Percentiles rank a stretch among this genome's conserved stretches.
Conservation (phyloP, 2,113 vertebrate species). For the Lates calcarifer region DNA sequence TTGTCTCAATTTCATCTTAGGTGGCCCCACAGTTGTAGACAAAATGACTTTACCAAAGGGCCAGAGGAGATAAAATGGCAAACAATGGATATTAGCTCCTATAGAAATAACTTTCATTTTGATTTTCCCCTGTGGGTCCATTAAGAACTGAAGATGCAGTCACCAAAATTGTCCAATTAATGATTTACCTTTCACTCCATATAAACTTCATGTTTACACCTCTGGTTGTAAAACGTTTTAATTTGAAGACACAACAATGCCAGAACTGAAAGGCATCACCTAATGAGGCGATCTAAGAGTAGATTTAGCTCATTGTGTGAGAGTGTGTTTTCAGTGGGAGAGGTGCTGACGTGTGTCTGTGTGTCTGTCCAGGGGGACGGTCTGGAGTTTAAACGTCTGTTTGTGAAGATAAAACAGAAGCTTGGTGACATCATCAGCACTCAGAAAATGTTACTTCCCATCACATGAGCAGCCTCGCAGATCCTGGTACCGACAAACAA, state of each 20-base stretch:
- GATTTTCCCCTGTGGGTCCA: neutral
- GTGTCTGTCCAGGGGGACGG: conserved; percentile 90
- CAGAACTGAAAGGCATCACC: neutral
- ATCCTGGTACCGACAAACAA: neutral
- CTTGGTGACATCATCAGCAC: conserved; percentile 91
- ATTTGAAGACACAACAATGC: neutral
- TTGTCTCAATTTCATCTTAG: no score
- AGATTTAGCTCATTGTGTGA: neutral
- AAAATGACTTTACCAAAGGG: no score
- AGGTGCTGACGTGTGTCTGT: neutral
- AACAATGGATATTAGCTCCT: no score
- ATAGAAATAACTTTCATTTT: neutral
- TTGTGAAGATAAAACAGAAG: conserved; percentile 94
- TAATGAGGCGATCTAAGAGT: neutral
- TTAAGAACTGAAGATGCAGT: no score
- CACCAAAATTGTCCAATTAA: neutral
- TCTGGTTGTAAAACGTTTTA: neutral
- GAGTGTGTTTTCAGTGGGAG: neutral
- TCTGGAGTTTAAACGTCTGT: conserved; percentile 96
- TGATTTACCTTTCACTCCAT: neutral
- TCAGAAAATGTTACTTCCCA: conserved; percentile 89
- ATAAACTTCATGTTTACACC: no score
- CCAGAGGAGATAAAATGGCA: no score
- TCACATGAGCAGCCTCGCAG: conserved; percentile 76
- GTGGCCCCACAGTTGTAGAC: no score